phyloP scores from a whole-genome alignment of 2,888 invertebrate species.

The Thyatira batis region DNA sequence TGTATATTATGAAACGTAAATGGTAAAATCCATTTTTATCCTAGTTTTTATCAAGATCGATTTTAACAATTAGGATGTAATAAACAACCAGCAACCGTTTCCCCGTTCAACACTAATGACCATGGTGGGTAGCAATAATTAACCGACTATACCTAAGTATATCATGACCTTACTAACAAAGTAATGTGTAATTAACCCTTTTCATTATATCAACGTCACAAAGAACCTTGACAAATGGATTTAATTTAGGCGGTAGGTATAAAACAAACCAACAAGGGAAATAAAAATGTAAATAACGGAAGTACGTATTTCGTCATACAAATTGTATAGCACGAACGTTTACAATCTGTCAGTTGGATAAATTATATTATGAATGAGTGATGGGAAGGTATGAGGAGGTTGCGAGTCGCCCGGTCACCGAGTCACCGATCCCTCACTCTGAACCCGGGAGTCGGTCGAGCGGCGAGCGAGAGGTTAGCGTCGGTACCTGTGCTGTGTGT shows the following conservation, averaged over 20 bases:
- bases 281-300: slow-evolving; percentile 15
- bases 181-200: neutral
- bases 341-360: slow-evolving; percentile 29
- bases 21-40: too few relatives aligned
- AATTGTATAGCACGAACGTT: slow-evolving; percentile 14
- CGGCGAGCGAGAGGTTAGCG: slow-evolving; percentile 3
- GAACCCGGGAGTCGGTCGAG: neutral
- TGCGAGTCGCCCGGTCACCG: slow-evolving; percentile 5
- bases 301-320: slow-evolving; percentile 11
- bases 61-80: neutral
- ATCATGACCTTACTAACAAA: neutral
- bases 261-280: slow-evolving; percentile 6
- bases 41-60: too few relatives aligned
- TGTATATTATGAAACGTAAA: too few relatives aligned
- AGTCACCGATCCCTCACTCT: neutral
- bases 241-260: slow-evolving; percentile 3
- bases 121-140: neutral
- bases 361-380: slow-evolving; percentile 33
- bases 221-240: slow-evolving; percentile 2
- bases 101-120: neutral
- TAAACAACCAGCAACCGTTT: neutral
- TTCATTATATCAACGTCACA: neutral
- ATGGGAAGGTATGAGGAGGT: slow-evolving; percentile 12
- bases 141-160: slow-evolving; percentile 1
- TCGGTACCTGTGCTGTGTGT: slow-evolving; percentile 2